Conservation (phyloP, 2,888 invertebrate species). For the Cephus spinipes region DNA sequence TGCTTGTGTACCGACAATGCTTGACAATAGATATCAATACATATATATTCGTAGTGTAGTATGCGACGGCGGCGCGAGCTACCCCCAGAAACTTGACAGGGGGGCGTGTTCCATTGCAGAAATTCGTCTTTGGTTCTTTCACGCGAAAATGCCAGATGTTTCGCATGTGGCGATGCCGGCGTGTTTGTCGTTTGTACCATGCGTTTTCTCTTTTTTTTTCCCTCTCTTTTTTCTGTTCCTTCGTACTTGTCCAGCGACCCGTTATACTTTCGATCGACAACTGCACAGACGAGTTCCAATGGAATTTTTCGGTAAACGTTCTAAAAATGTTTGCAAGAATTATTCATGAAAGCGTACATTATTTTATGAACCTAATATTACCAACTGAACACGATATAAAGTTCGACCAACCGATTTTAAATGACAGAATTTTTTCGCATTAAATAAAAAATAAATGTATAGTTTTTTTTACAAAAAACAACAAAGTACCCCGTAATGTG, state of each 20-base stretch:
- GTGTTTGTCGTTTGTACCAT: slow-evolving; percentile 37
- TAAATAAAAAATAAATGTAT: too few relatives aligned
- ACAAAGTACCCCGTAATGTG: too few relatives aligned
- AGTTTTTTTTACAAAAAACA: too few relatives aligned
- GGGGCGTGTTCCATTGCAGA: slow-evolving; percentile 63
- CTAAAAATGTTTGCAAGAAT: not conserved
- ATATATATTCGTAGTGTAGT: not conserved
- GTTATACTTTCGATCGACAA: not conserved
- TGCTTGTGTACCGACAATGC: slow-evolving; percentile 56
- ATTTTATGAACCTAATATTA: not conserved
- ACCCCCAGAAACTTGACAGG: slow-evolving; percentile 60
- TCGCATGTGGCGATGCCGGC: slow-evolving; percentile 60
- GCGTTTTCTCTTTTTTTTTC: slow-evolving; percentile 19
- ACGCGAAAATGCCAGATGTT: slow-evolving; percentile 66
- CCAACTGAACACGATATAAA: not conserved
- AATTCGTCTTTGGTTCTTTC: slow-evolving; percentile 64
- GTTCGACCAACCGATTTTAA: too few relatives aligned
- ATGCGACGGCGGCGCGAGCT: not conserved
- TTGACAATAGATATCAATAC: slow-evolving; percentile 52
- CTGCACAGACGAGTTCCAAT: not conserved
- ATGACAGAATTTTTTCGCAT: too few relatives aligned
- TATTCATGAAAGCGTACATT: too few relatives aligned
- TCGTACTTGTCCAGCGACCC: not conserved
- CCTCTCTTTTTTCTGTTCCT: slow-evolving; percentile 13
- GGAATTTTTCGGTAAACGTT: not conserved